Evolutionary conservation across 2,888 invertebrate genomes (phyloP), one percentile per base, ranked within the genome.

Genomic region (Poecilus cupreus): DNA sequence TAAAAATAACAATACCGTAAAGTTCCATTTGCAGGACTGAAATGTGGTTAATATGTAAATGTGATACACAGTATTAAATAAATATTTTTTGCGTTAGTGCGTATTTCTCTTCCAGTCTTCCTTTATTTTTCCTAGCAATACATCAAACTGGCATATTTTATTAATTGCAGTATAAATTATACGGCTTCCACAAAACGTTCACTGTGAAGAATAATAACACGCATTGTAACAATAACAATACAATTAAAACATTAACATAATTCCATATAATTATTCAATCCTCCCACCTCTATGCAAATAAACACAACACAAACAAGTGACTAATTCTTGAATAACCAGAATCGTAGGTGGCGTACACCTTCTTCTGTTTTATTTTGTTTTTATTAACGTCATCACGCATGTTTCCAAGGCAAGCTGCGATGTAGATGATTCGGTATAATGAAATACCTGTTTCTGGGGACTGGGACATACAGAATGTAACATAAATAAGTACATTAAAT

Each of bases 331-430:
- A 70, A 68, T 39, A 68, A 43, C 16, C 24, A 13, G 24, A 6
- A 60, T 60, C 46, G 72, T 72, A 20, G 72, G 72, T 43, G 72
- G 70, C 6, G 11, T 10, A 43, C 49, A 72, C 72, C 18, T 43
- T 70, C 43, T n/a, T 39, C 18, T 70, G 70, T 70, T 70, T 70
- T 37, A 11, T 39, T 32, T 32, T 32, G 32, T 32, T 32, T 32
- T 32, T 32, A 5, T 32, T 32, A 26, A 32, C 32, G 32, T 32
- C 32, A 32, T 32, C 32, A 8, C 32, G 32, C 32, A 3, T 32
- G 32, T 32, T 3, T 32, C 32, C 43, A 43, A 43, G 43, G 43
- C 43, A n/a, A n/a, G 3, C 43, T 43, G n/a, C 5, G 43, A 43
- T 39, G 39, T 26, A 2, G 26, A 2, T 26, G 26, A n/a, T n/a